Base-by-base conservation (phyloP, 2,888 invertebrate genomes). In the Crepidodera aurea region DNA sequence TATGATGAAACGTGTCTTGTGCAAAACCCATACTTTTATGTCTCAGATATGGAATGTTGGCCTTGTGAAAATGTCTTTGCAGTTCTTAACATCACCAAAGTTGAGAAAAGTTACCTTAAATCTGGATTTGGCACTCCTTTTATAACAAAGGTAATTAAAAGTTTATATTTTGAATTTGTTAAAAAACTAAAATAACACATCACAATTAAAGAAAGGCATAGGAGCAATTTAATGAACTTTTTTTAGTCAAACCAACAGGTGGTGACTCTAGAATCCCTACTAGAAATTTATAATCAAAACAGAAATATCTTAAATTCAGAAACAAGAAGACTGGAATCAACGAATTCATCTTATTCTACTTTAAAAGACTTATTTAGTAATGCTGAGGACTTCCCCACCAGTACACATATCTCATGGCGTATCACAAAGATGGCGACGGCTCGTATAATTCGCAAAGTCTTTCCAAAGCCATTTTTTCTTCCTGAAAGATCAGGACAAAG, bases 1-100 rank as follows among this genome's bases (percentile, higher is more conserved):
- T 93, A 94, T 73, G 93, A 94, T 82, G 93, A 94, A 80, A 89
- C 90, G 74, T 94, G 94, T 77, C 82, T 94, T 32, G 81, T 94
- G 70, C 88, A 90, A 76, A 94, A 94, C 82, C 94, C 94, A 10
- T 92, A 89, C 77, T 94, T 92, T 77, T 87, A 88, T 76, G 87
- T 93, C 7, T 84, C 86, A n/a, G 90, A 92, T 73, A 88, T 93
- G 84, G 92, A 92, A 76, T 94, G 94, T 76, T 91, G 90, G 86
- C 92, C 93, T 0, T 94, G 94, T 74, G 88, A 88, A 74, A 82
- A 85, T 71, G 86, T 92, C 0, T 85, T 85, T 68, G 87, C 87
- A 72, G 84, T 94, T 34, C 82, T 88, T 57, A 87, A 91, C 78
- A 80, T 92, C 51, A 84, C 86, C 58, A 85, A 86, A 51, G 85